Base-by-base conservation (phyloP, 1,140 invertebrate species). In the Tetramorium alpestre region DNA sequence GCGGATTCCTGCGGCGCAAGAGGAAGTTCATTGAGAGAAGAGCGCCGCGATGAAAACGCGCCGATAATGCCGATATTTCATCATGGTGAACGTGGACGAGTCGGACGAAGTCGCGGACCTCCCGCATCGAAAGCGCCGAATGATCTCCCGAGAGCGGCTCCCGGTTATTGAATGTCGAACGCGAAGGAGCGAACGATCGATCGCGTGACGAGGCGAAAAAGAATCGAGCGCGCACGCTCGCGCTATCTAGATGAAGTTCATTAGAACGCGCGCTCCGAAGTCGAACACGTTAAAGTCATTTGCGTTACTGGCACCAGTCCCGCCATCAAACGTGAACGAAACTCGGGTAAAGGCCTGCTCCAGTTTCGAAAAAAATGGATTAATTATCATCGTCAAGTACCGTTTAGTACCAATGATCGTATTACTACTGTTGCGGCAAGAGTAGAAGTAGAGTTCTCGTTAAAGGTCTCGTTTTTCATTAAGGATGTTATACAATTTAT, bases 191-290 rank as follows among this genome's bases (percentile, higher is more conserved):
- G 80, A 60, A 38, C 80, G 69, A 84, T 84, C 80, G 69, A 84
- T 84, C 80, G 80, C 69, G 80, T 84, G 80, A 84, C 80, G 69
- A 75, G 69, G 69, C 80, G 69, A 49, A 84, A 82, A 84, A 84
- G 69, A 84, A 84, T 73, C 25, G 54, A 72, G 67, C 80, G 67
- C 47, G 51, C 77, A 28, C 18, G 76, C 10, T 60, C 73, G 41
- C n/a, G 38, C 51, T 82, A 73, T 84, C 80, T 84, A 75, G 69
- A 84, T 84, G 69, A 73, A 73, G 80, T 84, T 84, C 69, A 84
- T 84, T 84, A 84, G 69, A 84, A 84, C 69, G 69, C 54, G 54
- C 80, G 25, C 25, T 47, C 67, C 25, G n/a, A 13, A 72, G 16
- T 58, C 41, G 38, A 73, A 60, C 80, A 60, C 67, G 41, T 69